phyloP scores from a whole-genome alignment of 2,113 vertebrate species.

The Varanus salvator region DNA sequence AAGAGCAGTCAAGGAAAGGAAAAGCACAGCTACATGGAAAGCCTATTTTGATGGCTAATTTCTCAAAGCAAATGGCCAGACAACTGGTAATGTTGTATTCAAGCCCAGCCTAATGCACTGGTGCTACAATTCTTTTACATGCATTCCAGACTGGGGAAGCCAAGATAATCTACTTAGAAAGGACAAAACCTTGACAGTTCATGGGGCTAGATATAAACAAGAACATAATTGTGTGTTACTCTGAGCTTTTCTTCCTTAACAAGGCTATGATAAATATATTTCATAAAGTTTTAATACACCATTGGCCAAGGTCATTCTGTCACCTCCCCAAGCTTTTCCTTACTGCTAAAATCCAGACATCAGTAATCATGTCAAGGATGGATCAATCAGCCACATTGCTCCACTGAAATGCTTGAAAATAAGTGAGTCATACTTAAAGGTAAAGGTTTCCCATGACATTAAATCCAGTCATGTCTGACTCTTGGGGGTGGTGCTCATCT shows the following conservation, averaged over 20 bases:
- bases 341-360: background rate
- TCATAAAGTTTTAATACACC: constrained; percentile 13
- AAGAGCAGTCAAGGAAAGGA: constrained; percentile 55
- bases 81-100: constrained; percentile 75
- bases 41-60: constrained; percentile 67
- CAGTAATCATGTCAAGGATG: background rate
- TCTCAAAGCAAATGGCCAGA: constrained; percentile 64
- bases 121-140: constrained; percentile 77
- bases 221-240: constrained; percentile 68
- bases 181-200: constrained; percentile 74
- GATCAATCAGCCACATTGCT: background rate
- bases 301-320: background rate
- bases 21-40: constrained; percentile 68
- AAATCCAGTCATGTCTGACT: no score
- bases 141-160: constrained; percentile 73
- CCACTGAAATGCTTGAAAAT: background rate
- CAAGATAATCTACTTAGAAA: constrained; percentile 81
- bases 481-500: no score
- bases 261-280: constrained; percentile 41
- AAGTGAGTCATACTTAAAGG: background rate
- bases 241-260: constrained; percentile 58
- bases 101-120: constrained; percentile 57
- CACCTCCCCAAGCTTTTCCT: background rate
- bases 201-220: constrained; percentile 73
- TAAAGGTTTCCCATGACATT: no score